These are phyloP conservation scores for Hydrocynus forskahlii DNA, from an alignment of 2,797 vertebrate genomes.

Conservation along the genomic window DNA sequence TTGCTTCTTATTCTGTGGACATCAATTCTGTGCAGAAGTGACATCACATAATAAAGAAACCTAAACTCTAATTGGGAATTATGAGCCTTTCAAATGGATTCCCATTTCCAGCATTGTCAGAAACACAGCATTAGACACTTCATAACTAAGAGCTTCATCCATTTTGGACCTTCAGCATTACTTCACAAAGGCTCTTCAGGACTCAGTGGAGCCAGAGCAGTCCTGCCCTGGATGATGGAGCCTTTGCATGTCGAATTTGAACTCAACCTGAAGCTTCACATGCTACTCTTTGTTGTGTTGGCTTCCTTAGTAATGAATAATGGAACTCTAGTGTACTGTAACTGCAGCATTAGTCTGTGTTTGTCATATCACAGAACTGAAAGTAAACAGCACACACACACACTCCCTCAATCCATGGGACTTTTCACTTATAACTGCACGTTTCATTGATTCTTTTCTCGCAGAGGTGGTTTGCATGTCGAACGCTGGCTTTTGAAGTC, in stretches of 20 bases:
- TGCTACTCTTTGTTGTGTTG: background rate
- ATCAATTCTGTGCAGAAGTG: too few species aligned
- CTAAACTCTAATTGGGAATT: too few species aligned
- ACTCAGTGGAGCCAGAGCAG: background rate
- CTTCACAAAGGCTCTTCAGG: background rate
- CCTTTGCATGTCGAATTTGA: background rate
- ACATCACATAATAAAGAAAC: too few species aligned
- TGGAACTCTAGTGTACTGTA: background rate
- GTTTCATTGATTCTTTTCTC: background rate
- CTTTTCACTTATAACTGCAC: background rate
- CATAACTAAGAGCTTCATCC: too few species aligned
- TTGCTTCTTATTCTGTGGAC: too few species aligned
- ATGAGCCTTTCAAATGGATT: too few species aligned
- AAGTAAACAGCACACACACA: background rate
- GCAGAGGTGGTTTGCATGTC: background rate
- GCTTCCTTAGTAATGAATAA: background rate
- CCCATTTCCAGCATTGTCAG: too few species aligned
- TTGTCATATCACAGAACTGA: background rate
- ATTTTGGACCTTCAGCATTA: too few species aligned
- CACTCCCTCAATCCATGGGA: background rate
- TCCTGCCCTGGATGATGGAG: too few species aligned
- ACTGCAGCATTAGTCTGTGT: background rate
- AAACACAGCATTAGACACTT: too few species aligned
- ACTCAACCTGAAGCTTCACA: background rate
- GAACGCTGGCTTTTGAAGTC: background rate